These are phyloP conservation scores for Herpetotheres cachinnans DNA, from an alignment of 2,113 vertebrate species.

Conservation along the genomic window DNA sequence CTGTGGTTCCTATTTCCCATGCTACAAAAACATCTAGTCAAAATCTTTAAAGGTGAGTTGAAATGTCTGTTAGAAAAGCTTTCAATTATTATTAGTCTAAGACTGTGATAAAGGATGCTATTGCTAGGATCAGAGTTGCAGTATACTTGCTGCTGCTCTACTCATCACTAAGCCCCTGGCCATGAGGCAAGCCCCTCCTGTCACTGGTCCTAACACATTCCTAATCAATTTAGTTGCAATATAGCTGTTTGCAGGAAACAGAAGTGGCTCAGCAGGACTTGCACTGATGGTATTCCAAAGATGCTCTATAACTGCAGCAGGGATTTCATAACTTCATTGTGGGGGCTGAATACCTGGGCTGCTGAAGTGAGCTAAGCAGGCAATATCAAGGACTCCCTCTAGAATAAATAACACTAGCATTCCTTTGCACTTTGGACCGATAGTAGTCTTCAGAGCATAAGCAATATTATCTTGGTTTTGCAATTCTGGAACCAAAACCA, in stretches of 20 bases:
- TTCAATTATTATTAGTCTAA: background rate
- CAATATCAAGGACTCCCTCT: background rate
- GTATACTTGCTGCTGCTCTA: background rate
- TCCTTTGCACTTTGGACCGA: background rate
- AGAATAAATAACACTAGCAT: background rate
- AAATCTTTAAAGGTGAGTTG: conserved; percentile 19
- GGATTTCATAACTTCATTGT: background rate
- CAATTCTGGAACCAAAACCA: background rate
- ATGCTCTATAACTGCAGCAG: background rate
- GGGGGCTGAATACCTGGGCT: background rate
- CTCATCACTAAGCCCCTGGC: background rate
- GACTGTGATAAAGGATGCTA: background rate
- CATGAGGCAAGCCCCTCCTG: background rate
- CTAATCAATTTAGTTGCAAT: background rate
- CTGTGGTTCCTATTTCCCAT: background rate
- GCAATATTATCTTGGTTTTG: background rate
- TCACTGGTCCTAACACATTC: background rate
- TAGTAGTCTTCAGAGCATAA: background rate
- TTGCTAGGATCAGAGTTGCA: background rate
- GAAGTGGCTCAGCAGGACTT: background rate
- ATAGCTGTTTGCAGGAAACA: background rate
- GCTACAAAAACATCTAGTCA: background rate
- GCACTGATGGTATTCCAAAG: background rate
- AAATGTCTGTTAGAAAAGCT: background rate
- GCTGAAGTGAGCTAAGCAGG: background rate